Base-by-base conservation (phyloP, 2,113 vertebrate species). In the Trogon surrucura region DNA sequence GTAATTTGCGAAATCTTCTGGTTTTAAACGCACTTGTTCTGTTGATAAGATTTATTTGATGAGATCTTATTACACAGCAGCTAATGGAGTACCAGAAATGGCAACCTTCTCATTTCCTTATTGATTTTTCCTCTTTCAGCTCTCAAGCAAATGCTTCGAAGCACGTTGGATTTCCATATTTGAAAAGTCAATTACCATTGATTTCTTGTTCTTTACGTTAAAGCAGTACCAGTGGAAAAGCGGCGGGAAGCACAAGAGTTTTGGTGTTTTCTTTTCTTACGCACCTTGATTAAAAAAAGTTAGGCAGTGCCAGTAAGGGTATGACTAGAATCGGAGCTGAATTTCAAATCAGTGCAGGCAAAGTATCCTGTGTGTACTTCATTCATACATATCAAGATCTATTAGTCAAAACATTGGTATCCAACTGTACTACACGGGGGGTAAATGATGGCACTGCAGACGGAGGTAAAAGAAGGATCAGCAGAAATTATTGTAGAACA, bases 51-150 rank as follows among this genome's bases (percentile, higher is more conserved):
- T 91, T 57, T 53, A 81, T 83, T 80, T 81, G 34, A 80, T 70
- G 57, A 77, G 57, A 62, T 79, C 72, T 74, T 72, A 74, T 56
- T 95, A 84, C 22, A 79, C 12, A 66, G 71, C 20, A 70, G 50
- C 26, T 92, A 67, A 87, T 26, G 9, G 53, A 93, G 32, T 72
- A 82, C 53, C 54, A 87, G 85, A 83, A 93, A 88, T 44, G 32
- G 50, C 54, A 87, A 62, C 45, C 67, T 57, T 36, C 74, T 82
- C 21, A 50, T 83, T 95, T 94, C 80, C 36, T 48, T 71, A 81
- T 81, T 93, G 90, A 91, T 88, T 93, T 90, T 94, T 67, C 57
- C 69, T 93, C 53, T 64, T 80, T 36, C 60, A 38, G n/a, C 27
- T 90, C 70, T 74, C 58, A 41, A 88, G 69, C 47, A 81, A 66